Evolutionary conservation across 2,888 invertebrate genomes (phyloP), one percentile per base, ranked within the genome.

Genomic region (Ferrisia virgata): DNA sequence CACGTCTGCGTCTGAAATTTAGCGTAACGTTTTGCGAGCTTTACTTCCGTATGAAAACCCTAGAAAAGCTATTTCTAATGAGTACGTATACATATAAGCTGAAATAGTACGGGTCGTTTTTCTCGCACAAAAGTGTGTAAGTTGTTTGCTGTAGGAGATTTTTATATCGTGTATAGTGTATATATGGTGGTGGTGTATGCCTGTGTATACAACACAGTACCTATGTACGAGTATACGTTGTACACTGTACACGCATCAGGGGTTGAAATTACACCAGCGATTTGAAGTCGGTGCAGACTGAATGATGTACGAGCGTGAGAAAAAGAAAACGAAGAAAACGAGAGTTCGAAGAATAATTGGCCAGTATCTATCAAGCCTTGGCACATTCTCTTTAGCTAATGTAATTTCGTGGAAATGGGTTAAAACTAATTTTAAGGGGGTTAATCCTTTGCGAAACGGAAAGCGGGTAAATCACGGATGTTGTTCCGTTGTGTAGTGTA

Each of bases 291-390:
- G 28, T 28, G 28, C 25, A 28, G 64, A 64, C 53, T 53, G 53
- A 53, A 28, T 64, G 64, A 78, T 78, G 40, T 78, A 78, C 78
- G 78, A 36, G 36, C 22, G 31, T 39, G 78, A 31, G 78, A 22
- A 40, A 40, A 36, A 78, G 78, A 28, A 28, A 79, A 36, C 25
- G 79, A 40, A 40, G 43, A 31, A 31, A 47, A 28, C 25, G 79
- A 40, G 47, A 47, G 31, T 40, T 79, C 79, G 79, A 25, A 79
- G 79, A 79, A 79, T 79, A 79, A 79, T 79, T 79, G 79, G 79
- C 79, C 79, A 18, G 79, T 79, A 79, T 79, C 79, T 79, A 79
- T 79, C 79, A 79, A 79, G 40, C 43, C 79, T 79, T 79, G 79
- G 79, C 79, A 79, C 79, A 79, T 79, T 79, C 79, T 79, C 79